phyloP scores from a whole-genome alignment of 2,113 vertebrate species.

The Rhizomys pruinosus region DNA sequence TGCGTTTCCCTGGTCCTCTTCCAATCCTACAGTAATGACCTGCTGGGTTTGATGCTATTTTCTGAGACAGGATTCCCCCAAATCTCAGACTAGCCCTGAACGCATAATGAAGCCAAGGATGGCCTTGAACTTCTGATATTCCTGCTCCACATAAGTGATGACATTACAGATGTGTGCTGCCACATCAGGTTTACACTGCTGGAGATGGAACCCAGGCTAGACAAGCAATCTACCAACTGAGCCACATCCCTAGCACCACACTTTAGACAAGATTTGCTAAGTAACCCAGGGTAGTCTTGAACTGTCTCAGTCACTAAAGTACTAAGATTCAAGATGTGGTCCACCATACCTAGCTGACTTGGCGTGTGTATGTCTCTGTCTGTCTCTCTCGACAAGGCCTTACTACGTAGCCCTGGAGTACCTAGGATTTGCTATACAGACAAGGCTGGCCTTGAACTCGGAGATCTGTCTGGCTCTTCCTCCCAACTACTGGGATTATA shows the following conservation, averaged over 20 bases:
- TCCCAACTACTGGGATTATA: background rate
- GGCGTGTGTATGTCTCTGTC: too few species aligned
- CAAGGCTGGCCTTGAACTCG: background rate
- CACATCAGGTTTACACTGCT: background rate
- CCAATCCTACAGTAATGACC: background rate
- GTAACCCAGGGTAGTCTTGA: too few species aligned
- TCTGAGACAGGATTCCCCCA: background rate
- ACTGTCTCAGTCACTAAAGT: too few species aligned
- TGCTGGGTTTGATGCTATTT: background rate
- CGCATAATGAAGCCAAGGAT: background rate
- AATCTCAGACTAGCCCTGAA: background rate
- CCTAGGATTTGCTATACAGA: background rate
- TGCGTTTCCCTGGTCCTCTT: background rate
- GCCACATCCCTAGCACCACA: background rate
- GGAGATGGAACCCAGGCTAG: background rate
- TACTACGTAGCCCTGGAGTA: too few species aligned
- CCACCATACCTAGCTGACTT: too few species aligned
- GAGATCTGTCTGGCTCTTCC: background rate
- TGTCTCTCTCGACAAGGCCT: too few species aligned
- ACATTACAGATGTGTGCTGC: background rate
- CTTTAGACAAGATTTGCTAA: too few species aligned
- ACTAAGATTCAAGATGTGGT: too few species aligned
- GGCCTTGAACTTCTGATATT: background rate
- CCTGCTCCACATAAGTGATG: background rate
- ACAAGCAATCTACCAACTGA: too few species aligned